Base-by-base conservation (phyloP, 2,113 vertebrate genomes). In the Arvicanthis niloticus region DNA sequence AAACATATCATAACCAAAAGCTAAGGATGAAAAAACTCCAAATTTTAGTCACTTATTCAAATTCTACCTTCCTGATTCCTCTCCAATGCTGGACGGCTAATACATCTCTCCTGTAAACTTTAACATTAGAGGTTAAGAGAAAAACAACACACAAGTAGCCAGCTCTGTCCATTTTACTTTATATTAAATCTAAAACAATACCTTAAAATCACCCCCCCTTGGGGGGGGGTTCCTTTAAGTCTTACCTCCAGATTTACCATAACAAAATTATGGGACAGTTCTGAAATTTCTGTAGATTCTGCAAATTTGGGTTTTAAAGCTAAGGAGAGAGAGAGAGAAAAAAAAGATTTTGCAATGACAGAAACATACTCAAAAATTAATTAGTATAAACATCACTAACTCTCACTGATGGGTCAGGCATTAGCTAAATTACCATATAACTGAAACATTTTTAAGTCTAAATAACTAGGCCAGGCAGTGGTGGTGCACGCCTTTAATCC, bases 201-300 rank as follows among this genome's bases (percentile, higher is more conserved):
- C 91, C 78, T 96, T 86, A 89, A 93, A 80, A 92, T 93, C 89
- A 87, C 31, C 24, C 2, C 4, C 19, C 0, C n/a, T n/a, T n/a
- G n/a, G 42, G 11, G 19, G 3, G 10, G 1, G 12, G 9, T 88
- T 89, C 96, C 42, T 95, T 53, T 1, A 60, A 94, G 86, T 67
- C 99, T 99, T 98, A 99, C 99, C 99, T 99, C 99, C 95, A 99
- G 97, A 98, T 99, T 99, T 94, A 99, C 98, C 99, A 99, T 99
- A 82, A 99, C 97, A 98, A 99, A 99, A 99, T 99, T 99, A 98
- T 99, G 99, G 5, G 99, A 99, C 93, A 99, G 99, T 97, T 99
- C 99, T 89, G 99, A 99, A 97, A 99, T 99, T 98, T 99, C 99
- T 98, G 99, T 99, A 91, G 99, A 99, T 96, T 99, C 99, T 15